Evolutionary conservation across 1,140 invertebrate species (phyloP), one percentile per base, ranked within the genome.

Genomic region (Eupristina koningsbergeri): DNA sequence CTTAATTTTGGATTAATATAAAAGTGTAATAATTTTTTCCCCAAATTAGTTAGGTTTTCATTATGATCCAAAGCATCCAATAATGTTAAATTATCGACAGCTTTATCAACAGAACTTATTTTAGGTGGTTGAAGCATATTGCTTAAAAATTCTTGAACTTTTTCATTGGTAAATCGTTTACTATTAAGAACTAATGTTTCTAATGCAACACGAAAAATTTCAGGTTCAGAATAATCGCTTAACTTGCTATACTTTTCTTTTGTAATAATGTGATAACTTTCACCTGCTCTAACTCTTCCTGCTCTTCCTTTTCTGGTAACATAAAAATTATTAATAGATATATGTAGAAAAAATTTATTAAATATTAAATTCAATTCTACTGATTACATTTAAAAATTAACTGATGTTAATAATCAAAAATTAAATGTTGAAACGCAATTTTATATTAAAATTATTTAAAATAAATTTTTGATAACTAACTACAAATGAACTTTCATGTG

Each of bases 181-280:
- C 93, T 92, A 85, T 94, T 93, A 2, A 96, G 89, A 76, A 96
- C 93, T 11, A 94, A 92, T 89, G 95, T 94, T 63, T 96, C 93
- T 3, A 96, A 89, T 6, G 95, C 93, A 77, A 92, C 93, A 50
- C 94, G 91, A 69, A 94, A 90, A 64, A 96, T 92, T 86, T 96
- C 94, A 0, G 96, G 95, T 31, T 93, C 53, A 1, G 94, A 93
- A 86, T 93, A 94, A 15, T 92, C 86, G 0, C 87, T 61, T 19
- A 96, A 92, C 5, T 89, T 81, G 0, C 93, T 87, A 64, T 89
- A 93, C 34, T 93, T 91, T 31, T 90, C 86, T 86, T 90, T 89
- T 9, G 94, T 93, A 84, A 96, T 94, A 13, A 98, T 90, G 89
- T 97, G 96, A 88, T 95, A 98, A 88, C 95, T 95, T 89, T 96